A percentile compares a stretch with the other conserved stretches of the same genome.
These are phyloP conservation scores for Helogale parvula DNA, from an alignment of 2,113 vertebrate species.

Conservation along the genomic window DNA sequence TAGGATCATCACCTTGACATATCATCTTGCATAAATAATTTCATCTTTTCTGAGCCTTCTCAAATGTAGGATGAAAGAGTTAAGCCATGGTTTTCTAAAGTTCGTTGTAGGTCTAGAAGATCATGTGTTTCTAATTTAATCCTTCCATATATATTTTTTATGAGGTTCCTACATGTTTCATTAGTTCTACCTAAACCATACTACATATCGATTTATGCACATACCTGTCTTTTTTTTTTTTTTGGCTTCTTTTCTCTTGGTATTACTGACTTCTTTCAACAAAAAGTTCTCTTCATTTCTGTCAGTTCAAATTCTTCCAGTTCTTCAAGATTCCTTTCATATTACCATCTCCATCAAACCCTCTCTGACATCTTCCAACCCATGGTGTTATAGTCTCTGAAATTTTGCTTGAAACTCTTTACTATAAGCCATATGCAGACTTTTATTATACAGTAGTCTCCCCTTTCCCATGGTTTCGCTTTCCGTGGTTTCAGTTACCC, in stretches of 20 bases:
- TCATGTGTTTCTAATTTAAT: not conserved
- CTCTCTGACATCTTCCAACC: not conserved
- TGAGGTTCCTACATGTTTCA: not conserved
- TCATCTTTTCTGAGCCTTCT: not conserved
- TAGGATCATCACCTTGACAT: not conserved
- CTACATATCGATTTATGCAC: not conserved
- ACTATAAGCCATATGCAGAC: not conserved
- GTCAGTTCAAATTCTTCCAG: not conserved
- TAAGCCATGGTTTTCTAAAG: not conserved
- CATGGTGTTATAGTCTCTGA: not conserved
- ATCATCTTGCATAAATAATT: not conserved
- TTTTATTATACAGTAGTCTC: not conserved
- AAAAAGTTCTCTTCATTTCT: not conserved
- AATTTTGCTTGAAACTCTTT: constrained; percentile 1
- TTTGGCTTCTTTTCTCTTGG: not conserved
- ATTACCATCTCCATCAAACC: not conserved
- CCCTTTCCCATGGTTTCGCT: not conserved
- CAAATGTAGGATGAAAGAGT: not conserved
- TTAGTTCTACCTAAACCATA: not conserved
- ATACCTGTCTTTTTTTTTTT: not conserved
- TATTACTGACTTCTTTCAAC: not conserved
- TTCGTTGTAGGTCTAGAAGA: not conserved
- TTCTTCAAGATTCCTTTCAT: not conserved
- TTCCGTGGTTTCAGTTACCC: not conserved
- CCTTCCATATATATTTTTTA: not conserved